These are phyloP conservation scores for Itoplectis maculator DNA, from an alignment of 2,888 invertebrate genomes.

Conservation along the genomic window DNA sequence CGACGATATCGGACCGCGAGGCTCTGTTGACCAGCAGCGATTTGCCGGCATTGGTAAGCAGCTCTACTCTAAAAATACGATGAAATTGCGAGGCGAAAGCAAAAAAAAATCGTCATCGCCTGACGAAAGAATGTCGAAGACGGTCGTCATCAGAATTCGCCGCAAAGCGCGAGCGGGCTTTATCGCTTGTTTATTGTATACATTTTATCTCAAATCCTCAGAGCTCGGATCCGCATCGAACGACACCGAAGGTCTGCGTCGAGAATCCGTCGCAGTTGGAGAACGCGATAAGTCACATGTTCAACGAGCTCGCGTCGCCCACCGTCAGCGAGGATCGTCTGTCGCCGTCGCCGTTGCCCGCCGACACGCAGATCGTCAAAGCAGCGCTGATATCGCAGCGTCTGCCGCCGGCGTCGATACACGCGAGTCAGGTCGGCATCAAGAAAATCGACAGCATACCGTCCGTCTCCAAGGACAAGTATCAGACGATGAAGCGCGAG, in stretches of 20 bases:
- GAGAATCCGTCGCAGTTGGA: slow-evolving; percentile 91
- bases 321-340: slow-evolving; percentile 78
- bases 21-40: slow-evolving; percentile 34
- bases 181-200: not conserved
- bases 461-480: slow-evolving; percentile 69
- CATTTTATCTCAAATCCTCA: slow-evolving; percentile 38
- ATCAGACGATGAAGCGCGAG: slow-evolving; percentile 60
- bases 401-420: slow-evolving; percentile 80
- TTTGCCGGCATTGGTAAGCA: slow-evolving; percentile 18
- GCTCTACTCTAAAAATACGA: not conserved
- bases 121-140: not conserved
- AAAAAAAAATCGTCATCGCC: not conserved
- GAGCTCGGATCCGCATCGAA: slow-evolving; percentile 67
- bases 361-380: slow-evolving; percentile 80
- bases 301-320: slow-evolving; percentile 85
- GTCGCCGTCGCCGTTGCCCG: slow-evolving; percentile 74
- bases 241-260: slow-evolving; percentile 85
- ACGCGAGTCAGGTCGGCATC: slow-evolving; percentile 79
- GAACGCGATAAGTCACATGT: slow-evolving; percentile 90
- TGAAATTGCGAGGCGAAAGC: not conserved
- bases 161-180: not conserved
- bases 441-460: slow-evolving; percentile 71
- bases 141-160: not conserved
- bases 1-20: slow-evolving; percentile 83
- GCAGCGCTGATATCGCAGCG: slow-evolving; percentile 80